Base-by-base conservation (phyloP, 2,888 invertebrate genomes). In the Diploptera punctata region DNA sequence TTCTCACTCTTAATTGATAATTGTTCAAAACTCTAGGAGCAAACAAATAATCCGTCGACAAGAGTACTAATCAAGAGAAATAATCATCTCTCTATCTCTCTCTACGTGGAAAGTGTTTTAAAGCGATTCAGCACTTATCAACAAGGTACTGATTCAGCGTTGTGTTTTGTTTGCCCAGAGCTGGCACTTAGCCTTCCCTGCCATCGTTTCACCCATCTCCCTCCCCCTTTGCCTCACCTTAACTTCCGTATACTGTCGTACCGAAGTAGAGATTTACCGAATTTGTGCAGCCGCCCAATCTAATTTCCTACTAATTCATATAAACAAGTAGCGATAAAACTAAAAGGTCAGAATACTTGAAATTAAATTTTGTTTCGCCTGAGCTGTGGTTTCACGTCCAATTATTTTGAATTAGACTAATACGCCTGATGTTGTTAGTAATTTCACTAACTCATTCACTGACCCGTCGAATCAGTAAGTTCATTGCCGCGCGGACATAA, bases 91-190 rank as follows among this genome's bases (percentile, higher is more conserved):
- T n/a, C n/a, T n/a, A n/a, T n/a, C n/a, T n/a, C n/a, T n/a, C 24
- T 21, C 13, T 24, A 52, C 24, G 52, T 52, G 24, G 1, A 24
- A 19, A 52, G 52, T 52, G 24, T 52, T 52, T 52, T 52, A 52
- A 52, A 52, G 24, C 13, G 52, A 52, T 24, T 52, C 52, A 52
- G 52, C 52, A 52, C 24, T 52, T 52, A 52, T 52, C 52, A 52
- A 52, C 52, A 24, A 52, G 52, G 18, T 7, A 9, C 52, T 52
- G 52, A 52, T 13, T 16, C 52, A 24, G 24, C 52, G 19, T 13
- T 13, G 52, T 52, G 52, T 52, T 52, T 52, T 52, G 52, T 52
- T 52, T 52, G 52, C 2, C 52, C 52, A 52, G 24, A 21, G 52
- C 19, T 52, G 52, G 52, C 52, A 52, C 24, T 18, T 10, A 4